A percentile compares a stretch with the other conserved stretches of the same genome.
phyloP scores from a whole-genome alignment of 2,113 vertebrate species.

The Pterocles burchelli region DNA sequence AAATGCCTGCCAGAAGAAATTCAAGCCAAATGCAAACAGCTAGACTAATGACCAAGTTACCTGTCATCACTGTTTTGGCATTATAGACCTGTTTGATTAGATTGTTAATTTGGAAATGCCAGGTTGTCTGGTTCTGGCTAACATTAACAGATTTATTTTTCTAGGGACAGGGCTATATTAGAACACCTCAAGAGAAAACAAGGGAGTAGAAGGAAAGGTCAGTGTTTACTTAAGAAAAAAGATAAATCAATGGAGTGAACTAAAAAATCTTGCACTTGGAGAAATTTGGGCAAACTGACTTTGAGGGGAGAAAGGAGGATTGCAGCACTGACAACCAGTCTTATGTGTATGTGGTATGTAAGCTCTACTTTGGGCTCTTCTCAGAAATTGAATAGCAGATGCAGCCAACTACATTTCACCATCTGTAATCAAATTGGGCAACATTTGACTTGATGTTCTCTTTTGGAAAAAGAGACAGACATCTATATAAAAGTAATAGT shows the following conservation, averaged over 20 bases:
- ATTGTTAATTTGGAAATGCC: constrained; percentile 6
- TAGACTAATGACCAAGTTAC: background rate
- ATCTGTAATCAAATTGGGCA: background rate
- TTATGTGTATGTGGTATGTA: background rate
- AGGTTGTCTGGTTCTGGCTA: background rate
- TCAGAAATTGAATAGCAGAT: background rate
- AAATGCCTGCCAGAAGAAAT: background rate
- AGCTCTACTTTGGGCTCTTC: background rate
- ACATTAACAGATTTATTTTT: background rate
- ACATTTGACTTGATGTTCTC: background rate
- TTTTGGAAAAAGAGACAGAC: background rate
- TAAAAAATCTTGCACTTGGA: background rate
- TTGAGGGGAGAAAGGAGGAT: background rate
- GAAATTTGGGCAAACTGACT: background rate
- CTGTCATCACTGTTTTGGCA: background rate
- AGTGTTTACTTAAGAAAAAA: background rate
- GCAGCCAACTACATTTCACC: background rate
- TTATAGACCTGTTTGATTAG: background rate
- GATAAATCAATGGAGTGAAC: background rate
- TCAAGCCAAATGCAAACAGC: background rate
- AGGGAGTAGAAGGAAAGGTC: background rate
- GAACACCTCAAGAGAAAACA: background rate
- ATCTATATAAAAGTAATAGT: background rate
- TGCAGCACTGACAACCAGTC: background rate
- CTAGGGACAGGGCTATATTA: background rate